phyloP scores from a whole-genome alignment of 1,140 invertebrate species.

The Dendrolimus kikuchii region DNA sequence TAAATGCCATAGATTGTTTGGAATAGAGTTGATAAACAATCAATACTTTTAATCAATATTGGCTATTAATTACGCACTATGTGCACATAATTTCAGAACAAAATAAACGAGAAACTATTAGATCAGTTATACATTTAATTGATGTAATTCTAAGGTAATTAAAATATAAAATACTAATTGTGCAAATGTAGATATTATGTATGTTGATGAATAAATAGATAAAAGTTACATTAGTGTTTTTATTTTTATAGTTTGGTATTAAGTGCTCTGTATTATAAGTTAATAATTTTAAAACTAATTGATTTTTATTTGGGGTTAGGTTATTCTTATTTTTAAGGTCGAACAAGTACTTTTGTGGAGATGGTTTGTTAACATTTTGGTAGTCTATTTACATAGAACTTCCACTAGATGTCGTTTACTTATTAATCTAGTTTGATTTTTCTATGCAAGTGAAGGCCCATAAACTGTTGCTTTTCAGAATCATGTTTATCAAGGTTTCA shows the following conservation, averaged over 20 bases:
- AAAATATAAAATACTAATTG: constrained; percentile 44
- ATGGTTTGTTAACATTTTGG: no score
- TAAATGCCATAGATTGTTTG: constrained; percentile 33
- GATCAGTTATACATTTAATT: constrained; percentile 51
- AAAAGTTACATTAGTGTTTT: constrained; percentile 40
- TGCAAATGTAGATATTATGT: constrained; percentile 71
- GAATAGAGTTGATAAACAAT: constrained; percentile 9
- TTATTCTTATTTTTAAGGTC: no score
- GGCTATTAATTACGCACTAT: constrained; percentile 29
- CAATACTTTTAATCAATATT: constrained; percentile 13
- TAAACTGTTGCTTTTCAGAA: no score
- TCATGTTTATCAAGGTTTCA: no score
- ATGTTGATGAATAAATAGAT: constrained; percentile 72
- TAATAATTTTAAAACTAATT: no score
- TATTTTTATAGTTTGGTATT: constrained; percentile 7
- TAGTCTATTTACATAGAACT: no score
- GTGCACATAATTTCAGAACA: constrained; percentile 35
- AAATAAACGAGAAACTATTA: constrained; percentile 52
- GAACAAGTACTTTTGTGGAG: no score
- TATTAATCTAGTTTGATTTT: no score
- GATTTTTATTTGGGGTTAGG: no score
- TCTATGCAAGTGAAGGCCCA: no score
- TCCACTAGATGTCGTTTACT: no score
- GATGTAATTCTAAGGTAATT: constrained; percentile 56
- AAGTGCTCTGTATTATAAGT: no score